Evolutionary conservation across 2,888 invertebrate genomes (phyloP).

Genomic region (Hermodice carunculata): DNA sequence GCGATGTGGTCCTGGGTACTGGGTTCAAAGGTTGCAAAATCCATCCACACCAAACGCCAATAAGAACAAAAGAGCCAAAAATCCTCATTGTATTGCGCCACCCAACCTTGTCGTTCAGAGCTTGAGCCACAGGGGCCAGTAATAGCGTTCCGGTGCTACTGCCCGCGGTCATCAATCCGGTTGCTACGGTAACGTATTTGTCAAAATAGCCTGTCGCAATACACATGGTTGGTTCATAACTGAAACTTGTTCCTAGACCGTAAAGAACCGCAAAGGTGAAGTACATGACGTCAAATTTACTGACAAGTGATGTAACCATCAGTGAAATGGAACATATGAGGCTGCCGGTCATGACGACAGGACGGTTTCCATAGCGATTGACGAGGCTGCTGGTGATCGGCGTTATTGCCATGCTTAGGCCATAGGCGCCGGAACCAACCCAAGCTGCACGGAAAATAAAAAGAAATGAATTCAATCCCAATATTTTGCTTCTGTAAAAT

Average conservation of each 20-base stretch:
- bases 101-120: slow-evolving; percentile 43
- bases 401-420: slow-evolving; percentile 54
- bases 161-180: slow-evolving; percentile 55
- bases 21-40: no score
- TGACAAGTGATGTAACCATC: slow-evolving; percentile 50
- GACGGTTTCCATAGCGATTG: slow-evolving; percentile 46
- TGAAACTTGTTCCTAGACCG: slow-evolving; percentile 56
- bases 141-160: slow-evolving; percentile 56
- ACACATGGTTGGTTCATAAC: slow-evolving; percentile 55
- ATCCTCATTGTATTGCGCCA: slow-evolving; percentile 46
- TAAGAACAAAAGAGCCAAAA: no score
- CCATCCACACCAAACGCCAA: no score
- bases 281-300: slow-evolving; percentile 44
- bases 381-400: slow-evolving; percentile 49
- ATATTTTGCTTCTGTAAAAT: no score
- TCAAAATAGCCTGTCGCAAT: slow-evolving; percentile 55
- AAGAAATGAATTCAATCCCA: no score
- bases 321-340: slow-evolving; percentile 49
- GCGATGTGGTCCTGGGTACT: not conserved
- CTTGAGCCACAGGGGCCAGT: slow-evolving; percentile 52
- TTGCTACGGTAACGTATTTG: slow-evolving; percentile 52
- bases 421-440: slow-evolving; percentile 56
- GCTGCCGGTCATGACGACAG: slow-evolving; percentile 48
- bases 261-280: slow-evolving; percentile 54
- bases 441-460: slow-evolving; percentile 60